These are phyloP conservation scores for Archegozetes longisetosus DNA, from an alignment of 1,140 invertebrate species.

Conservation along the genomic window DNA sequence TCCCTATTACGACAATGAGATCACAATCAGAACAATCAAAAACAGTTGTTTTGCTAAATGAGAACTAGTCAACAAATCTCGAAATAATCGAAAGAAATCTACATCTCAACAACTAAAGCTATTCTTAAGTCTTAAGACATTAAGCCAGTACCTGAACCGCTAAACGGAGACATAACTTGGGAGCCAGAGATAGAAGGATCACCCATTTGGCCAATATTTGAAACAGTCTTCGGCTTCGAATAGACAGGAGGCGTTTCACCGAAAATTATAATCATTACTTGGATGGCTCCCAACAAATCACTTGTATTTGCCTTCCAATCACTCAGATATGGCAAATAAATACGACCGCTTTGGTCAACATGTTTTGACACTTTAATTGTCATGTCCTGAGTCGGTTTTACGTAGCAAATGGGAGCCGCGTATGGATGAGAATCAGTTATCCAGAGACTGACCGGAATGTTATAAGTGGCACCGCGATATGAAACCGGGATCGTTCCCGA, in stretches of 20 bases:
- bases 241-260: constrained; percentile 89
- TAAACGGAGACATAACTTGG: too few relatives aligned
- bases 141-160: too few relatives aligned
- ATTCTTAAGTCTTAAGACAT: too few relatives aligned
- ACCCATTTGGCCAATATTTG: neutral
- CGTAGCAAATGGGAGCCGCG: constrained; percentile 93
- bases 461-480: constrained; percentile 76
- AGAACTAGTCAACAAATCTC: too few relatives aligned
- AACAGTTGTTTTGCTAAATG: too few relatives aligned
- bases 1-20: too few relatives aligned
- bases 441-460: constrained; percentile 94
- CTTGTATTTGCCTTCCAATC: constrained; percentile 66
- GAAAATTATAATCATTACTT: constrained; percentile 82
- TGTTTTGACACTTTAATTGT: constrained; percentile 81
- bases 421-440: constrained; percentile 91
- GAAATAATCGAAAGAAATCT: too few relatives aligned
- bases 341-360: constrained; percentile 87
- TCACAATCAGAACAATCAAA: too few relatives aligned
- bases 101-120: too few relatives aligned
- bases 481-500: constrained; percentile 80
- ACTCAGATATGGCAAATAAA: constrained; percentile 90
- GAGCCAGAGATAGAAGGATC: neutral
- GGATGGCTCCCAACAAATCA: constrained; percentile 66
- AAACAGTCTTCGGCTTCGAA: constrained; percentile 27
- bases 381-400: constrained; percentile 89